Evolutionary conservation across 92 coral and sea anemone genomes (phyloP), one percentile per base, ranked within the genome.

Genomic region (Siderastrea siderea): DNA sequence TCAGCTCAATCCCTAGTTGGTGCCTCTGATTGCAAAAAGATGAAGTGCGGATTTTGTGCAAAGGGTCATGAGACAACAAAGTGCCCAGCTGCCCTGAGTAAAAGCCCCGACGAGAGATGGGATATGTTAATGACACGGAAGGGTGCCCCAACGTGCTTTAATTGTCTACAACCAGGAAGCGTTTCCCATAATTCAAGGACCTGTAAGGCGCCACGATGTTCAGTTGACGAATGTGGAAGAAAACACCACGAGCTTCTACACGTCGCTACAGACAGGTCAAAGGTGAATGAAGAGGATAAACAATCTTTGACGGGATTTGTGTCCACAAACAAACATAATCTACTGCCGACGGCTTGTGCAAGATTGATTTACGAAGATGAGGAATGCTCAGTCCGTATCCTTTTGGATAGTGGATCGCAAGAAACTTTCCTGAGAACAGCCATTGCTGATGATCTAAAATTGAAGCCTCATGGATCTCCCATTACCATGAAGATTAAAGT

Each of bases 321-420:
- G 3, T 44, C 43, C 5, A 60, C 46, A 11, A 38, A 71, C 15
- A 76, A 83, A 43, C 68, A 44, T 43, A 84, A 15, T 60, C n/a
- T 84, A 46, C 59, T 84, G 4, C 88, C 88, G 1, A 84, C 74
- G 0, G 88, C 88, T 0, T 16, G 74, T 61, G 82, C 66, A 6
- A 84, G 76, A n/a, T 16, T 84, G n/a, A 51, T 84, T 1, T 54
- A 44, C n/a, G 43, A 45, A 7, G 81, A 15, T 6, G 55, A 52
- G 59, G 75, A 71, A 51, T 44, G 73, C 44, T 45, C 81, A 15
- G 81, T 72, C 8, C 57, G 88, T 54, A 59, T 59, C 12, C 57
- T 84, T 43, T 44, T 84, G 68, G 88, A 84, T 16, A 72, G 79
- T 8, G 81, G 88, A 55, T 51, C 77, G 15, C 77, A 84, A 52